phyloP scores from a whole-genome alignment of 30 jellyfish, hydroid and myxozoan species.

The Aurelia coerulea region DNA sequence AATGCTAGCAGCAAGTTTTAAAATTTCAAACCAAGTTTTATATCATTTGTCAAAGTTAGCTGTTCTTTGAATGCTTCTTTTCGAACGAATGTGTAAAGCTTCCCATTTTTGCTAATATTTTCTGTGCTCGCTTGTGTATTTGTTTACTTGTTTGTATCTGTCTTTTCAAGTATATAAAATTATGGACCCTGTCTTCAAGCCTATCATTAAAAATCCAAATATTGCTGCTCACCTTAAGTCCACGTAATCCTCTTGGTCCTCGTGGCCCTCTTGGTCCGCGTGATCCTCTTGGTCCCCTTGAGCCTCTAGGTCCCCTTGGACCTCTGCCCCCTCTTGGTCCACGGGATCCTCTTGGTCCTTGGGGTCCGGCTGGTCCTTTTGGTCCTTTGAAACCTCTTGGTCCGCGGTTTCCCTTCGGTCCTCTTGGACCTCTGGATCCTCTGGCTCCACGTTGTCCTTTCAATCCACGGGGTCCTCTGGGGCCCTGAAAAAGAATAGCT shows the following conservation, averaged over 20 bases:
- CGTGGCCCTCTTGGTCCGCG: slow-evolving; percentile 15
- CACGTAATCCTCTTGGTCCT: slow-evolving; percentile 20
- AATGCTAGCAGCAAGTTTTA: too few species aligned
- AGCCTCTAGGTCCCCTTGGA: slow-evolving; percentile 29
- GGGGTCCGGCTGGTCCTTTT: slow-evolving; percentile 28
- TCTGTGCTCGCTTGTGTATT: too few species aligned
- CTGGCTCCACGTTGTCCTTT: neutral
- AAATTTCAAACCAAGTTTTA: too few species aligned
- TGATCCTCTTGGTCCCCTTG: neutral
- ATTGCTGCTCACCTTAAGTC: slow-evolving; percentile 6
- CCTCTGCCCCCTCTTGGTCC: slow-evolving; percentile 6
- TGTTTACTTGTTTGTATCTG: too few species aligned
- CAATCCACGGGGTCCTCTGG: slow-evolving; percentile 50
- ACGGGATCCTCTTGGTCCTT: neutral
- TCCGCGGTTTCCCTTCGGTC: neutral
- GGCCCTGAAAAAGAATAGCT: too few species aligned
- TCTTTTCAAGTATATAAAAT: too few species aligned
- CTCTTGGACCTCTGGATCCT: slow-evolving; percentile 14
- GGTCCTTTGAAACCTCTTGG: slow-evolving; percentile 48
- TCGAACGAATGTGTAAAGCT: too few species aligned
- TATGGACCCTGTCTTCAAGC: neutral
- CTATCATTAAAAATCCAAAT: neutral
- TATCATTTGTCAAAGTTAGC: too few species aligned
- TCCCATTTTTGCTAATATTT: too few species aligned
- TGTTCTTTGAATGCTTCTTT: too few species aligned